Evolutionary conservation across 2,888 invertebrate genomes (phyloP).

Genomic region (Agapostemon virescens): DNA sequence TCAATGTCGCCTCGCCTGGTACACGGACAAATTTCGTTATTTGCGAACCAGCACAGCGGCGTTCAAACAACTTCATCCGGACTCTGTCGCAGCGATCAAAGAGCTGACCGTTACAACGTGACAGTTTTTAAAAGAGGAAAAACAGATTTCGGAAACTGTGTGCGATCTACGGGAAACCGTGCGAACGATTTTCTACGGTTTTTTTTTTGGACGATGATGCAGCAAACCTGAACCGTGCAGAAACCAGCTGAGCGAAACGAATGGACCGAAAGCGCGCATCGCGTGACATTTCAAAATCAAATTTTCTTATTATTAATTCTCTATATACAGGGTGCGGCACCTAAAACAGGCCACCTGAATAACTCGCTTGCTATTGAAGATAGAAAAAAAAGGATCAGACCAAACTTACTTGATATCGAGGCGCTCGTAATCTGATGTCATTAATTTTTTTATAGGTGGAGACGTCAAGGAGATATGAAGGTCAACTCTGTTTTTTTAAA

Average conservation of each 20-base stretch:
- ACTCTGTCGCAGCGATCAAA: constrained; percentile 31
- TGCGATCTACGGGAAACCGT: not conserved
- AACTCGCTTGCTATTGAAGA: too few relatives aligned
- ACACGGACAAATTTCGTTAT: constrained; percentile 53
- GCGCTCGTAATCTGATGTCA: too few relatives aligned
- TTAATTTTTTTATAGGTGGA: too few relatives aligned
- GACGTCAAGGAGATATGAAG: too few relatives aligned
- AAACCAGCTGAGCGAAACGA: not conserved
- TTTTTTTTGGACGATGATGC: not conserved
- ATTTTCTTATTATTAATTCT: not conserved
- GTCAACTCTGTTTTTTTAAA: too few relatives aligned
- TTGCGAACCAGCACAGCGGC: constrained; percentile 30
- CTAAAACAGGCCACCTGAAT: too few relatives aligned
- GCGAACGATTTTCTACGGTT: not conserved
- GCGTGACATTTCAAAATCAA: not conserved
- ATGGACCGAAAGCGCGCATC: not conserved
- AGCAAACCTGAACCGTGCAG: not conserved
- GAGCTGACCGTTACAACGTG: constrained; percentile 10
- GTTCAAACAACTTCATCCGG: constrained; percentile 26
- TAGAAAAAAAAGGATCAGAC: too few relatives aligned
- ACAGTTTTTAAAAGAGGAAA: constrained; percentile 4
- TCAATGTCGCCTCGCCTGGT: constrained; percentile 10
- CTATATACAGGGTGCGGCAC: too few relatives aligned
- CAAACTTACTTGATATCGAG: too few relatives aligned
- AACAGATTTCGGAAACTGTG: not conserved